phyloP scores from a whole-genome alignment of 1,140 invertebrate genomes.

The Psix sp. region DNA sequence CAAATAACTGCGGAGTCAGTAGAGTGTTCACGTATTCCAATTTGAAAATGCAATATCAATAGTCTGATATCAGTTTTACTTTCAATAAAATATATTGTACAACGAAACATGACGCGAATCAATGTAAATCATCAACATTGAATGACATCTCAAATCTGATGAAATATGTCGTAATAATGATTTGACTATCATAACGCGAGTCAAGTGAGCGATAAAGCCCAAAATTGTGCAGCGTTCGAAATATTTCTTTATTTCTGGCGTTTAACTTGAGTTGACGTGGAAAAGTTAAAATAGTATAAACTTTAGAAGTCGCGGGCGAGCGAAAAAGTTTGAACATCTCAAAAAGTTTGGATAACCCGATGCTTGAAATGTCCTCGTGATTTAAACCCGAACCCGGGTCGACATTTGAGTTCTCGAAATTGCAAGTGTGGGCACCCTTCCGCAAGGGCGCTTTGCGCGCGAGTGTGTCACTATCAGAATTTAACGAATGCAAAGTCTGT shows the following conservation, averaged over 20 bases:
- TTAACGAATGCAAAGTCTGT: slow-evolving; percentile 53
- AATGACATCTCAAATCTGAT: no score
- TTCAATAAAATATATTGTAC: no score
- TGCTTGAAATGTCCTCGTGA: slow-evolving; percentile 57
- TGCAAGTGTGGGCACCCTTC: slow-evolving; percentile 49
- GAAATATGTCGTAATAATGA: no score
- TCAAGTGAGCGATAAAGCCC: slow-evolving; percentile 26
- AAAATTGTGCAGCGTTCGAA: slow-evolving; percentile 26
- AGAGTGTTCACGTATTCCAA: no score
- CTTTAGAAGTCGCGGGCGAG: slow-evolving; percentile 40
- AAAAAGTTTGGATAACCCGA: slow-evolving; percentile 57
- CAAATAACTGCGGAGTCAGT: no score
- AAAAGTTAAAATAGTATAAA: slow-evolving; percentile 55
- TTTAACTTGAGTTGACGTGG: slow-evolving; percentile 47
- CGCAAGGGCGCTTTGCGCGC: slow-evolving; percentile 9
- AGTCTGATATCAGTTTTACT: no score
- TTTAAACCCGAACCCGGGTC: slow-evolving; percentile 51
- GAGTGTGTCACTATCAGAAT: slow-evolving; percentile 46
- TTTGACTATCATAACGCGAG: no score
- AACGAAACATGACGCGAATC: no score
- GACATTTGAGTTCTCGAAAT: slow-evolving; percentile 56
- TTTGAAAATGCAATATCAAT: no score
- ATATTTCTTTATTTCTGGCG: slow-evolving; percentile 43
- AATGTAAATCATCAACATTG: no score
- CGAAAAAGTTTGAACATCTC: slow-evolving; percentile 53